Evolutionary conservation across 2,888 invertebrate genomes (phyloP).

Genomic region (Gibbula magus): DNA sequence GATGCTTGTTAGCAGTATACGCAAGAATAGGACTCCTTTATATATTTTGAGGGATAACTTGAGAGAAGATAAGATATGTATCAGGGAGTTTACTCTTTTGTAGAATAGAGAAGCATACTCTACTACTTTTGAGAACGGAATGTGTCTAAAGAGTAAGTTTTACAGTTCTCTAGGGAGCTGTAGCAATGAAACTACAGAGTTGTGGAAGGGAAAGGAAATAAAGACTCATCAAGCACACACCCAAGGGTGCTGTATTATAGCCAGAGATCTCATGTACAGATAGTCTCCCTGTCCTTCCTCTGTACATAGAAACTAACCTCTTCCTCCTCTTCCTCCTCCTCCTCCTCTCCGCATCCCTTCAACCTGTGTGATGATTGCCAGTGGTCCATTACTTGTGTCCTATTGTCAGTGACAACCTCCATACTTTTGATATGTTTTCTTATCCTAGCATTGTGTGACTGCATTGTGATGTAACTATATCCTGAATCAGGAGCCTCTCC

Average conservation of each 20-base stretch:
- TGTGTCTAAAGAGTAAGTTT: too few relatives aligned
- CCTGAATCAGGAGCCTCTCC: not conserved
- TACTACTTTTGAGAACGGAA: too few relatives aligned
- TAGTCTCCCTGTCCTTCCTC: conserved; percentile 13
- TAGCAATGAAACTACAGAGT: too few relatives aligned
- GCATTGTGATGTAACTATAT: conserved; percentile 14
- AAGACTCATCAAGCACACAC: not conserved
- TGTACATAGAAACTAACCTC: conserved; percentile 14
- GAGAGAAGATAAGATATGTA: too few relatives aligned
- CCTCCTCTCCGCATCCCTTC: not conserved
- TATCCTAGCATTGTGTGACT: conserved; percentile 21
- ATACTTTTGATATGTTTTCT: conserved; percentile 23
- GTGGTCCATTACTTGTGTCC: conserved; percentile 12
- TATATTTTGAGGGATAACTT: too few relatives aligned
- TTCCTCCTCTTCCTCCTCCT: too few relatives aligned
- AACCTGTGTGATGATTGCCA: conserved; percentile 10
- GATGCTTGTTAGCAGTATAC: not conserved
- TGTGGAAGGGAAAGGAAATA: too few relatives aligned
- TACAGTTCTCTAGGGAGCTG: too few relatives aligned
- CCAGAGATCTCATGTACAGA: conserved; percentile 17
- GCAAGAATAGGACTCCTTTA: too few relatives aligned
- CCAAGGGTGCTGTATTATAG: conserved; percentile 2
- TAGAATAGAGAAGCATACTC: too few relatives aligned
- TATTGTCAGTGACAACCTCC: conserved; percentile 5
- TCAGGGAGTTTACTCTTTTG: too few relatives aligned